Percentiles rank a stretch among this genome's conserved stretches.
These are phyloP conservation scores for Rhyacophila evoluta DNA, from an alignment of 2,888 invertebrate genomes.

Conservation along the genomic window DNA sequence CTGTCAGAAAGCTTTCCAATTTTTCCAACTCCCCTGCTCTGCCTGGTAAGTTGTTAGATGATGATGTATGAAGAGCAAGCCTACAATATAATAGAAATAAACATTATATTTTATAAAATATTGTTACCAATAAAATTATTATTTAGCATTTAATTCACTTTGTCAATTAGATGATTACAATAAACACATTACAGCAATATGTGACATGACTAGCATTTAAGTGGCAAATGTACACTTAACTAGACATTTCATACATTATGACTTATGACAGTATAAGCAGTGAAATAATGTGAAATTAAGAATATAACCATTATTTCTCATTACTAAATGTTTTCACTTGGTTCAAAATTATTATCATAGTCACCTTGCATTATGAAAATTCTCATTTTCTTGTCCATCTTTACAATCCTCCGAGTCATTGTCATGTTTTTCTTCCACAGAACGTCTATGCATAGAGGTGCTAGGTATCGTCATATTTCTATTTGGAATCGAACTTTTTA, in stretches of 20 bases:
- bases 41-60: conserved; percentile 74
- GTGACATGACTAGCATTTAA: too few relatives aligned
- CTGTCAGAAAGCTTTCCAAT: conserved; percentile 76
- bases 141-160: too few relatives aligned
- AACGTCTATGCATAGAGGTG: background rate
- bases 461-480: background rate
- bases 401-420: background rate
- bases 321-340: too few relatives aligned
- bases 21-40: conserved; percentile 82
- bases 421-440: background rate
- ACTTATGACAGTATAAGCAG: too few relatives aligned
- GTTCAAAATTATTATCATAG: background rate
- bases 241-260: too few relatives aligned
- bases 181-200: too few relatives aligned
- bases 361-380: conserved; percentile 46
- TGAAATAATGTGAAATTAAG: too few relatives aligned
- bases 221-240: too few relatives aligned
- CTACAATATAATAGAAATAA: conserved; percentile 27
- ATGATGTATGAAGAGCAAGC: conserved; percentile 65
- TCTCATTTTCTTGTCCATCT: conserved; percentile 25
- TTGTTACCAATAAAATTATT: background rate
- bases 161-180: too few relatives aligned
- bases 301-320: too few relatives aligned
- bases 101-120: background rate
- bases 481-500: conserved; percentile 34